phyloP scores from a whole-genome alignment of 2,113 vertebrate species.

The Scartelaos histophorus region DNA sequence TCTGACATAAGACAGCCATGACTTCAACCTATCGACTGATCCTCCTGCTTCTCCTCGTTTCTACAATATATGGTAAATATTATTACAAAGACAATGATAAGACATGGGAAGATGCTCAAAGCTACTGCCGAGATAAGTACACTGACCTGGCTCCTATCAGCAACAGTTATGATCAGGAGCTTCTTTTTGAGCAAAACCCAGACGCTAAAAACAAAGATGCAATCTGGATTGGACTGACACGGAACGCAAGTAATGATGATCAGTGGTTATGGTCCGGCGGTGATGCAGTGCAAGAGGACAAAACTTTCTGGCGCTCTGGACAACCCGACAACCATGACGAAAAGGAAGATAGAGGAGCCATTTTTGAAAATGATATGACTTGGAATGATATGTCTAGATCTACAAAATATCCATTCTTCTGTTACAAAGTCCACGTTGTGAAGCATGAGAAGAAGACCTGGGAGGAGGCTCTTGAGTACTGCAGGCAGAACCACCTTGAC shows the following conservation, averaged over 20 bases:
- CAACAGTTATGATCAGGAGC: too few relatives aligned
- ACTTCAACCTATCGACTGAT: neutral
- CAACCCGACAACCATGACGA: rapidly evolving
- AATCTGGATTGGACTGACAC: too few relatives aligned
- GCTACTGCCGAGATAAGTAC: too few relatives aligned
- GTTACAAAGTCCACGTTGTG: constrained; percentile 21
- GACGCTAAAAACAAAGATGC: too few relatives aligned
- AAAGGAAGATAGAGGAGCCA: rapidly evolving
- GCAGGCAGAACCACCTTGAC: constrained; percentile 25
- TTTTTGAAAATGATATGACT: rapidly evolving
- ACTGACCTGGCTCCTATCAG: too few relatives aligned
- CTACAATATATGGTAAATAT: constrained; percentile 28
- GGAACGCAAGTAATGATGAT: neutral
- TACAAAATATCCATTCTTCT: rapidly evolving
- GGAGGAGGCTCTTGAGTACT: constrained; percentile 35
- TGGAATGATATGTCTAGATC: rapidly evolving
- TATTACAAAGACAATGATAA: rapidly evolving
- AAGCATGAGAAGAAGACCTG: constrained; percentile 27
- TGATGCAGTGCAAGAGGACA: neutral
- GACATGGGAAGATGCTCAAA: too few relatives aligned
- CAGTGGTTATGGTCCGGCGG: constrained; percentile 51
- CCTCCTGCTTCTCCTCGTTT: constrained; percentile 10
- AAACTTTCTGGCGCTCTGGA: neutral
- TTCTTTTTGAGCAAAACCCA: too few relatives aligned
- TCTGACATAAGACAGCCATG: too few relatives aligned